Conservation (phyloP, 1,140 invertebrate species). For the Cherax destructor region DNA sequence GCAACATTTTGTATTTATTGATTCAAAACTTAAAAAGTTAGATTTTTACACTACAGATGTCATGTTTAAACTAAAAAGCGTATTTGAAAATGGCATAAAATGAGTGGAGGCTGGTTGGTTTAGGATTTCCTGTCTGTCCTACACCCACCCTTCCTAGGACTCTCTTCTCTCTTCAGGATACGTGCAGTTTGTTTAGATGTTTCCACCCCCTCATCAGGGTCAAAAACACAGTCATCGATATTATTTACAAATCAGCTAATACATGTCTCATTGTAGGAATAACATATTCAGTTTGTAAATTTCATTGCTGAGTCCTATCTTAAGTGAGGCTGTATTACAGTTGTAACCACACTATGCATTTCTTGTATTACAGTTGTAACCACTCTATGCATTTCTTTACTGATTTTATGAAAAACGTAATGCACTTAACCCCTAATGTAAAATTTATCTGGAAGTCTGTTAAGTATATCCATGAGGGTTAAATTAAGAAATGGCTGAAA, state of each 20-base stretch:
- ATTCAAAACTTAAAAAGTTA: neutral
- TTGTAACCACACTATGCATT: neutral
- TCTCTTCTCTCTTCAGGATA: neutral
- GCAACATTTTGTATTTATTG: slow-evolving; percentile 7
- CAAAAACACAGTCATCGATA: neutral
- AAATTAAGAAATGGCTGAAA: neutral
- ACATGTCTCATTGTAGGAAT: neutral
- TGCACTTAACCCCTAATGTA: neutral
- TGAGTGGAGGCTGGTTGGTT: neutral
- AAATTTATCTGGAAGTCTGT: neutral
- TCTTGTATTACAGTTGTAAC: neutral
- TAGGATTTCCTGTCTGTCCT: neutral
- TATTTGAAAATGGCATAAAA: neutral
- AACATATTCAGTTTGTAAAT: neutral
- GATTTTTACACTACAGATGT: neutral
- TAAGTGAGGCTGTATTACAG: neutral
- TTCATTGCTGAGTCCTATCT: neutral
- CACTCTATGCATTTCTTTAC: neutral
- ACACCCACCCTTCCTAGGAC: neutral
- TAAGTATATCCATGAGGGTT: neutral
- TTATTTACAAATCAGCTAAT: slow-evolving; percentile 3
- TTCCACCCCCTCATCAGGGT: neutral
- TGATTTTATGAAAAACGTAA: neutral
- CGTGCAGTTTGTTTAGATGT: too few relatives aligned
- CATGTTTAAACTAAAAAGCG: slow-evolving; percentile 13